phyloP scores from a whole-genome alignment of 2,113 vertebrate species.

The Galemys pyrenaicus region DNA sequence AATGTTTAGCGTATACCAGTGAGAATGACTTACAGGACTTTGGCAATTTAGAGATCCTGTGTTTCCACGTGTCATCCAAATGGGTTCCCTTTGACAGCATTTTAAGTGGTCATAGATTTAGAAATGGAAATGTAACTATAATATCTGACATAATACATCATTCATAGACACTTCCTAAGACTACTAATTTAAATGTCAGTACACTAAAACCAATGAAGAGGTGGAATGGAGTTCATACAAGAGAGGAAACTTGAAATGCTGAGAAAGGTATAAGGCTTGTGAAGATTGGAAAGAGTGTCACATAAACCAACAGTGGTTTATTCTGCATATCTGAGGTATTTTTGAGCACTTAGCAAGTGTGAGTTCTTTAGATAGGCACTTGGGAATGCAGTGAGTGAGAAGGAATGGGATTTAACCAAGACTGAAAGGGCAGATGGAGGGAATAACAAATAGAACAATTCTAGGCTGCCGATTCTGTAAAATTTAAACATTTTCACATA shows the following conservation, averaged over 20 bases:
- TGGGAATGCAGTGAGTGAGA: neutral
- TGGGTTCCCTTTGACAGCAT: neutral
- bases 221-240: neutral
- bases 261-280: neutral
- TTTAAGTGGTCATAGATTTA: neutral
- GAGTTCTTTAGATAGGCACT: neutral
- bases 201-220: neutral
- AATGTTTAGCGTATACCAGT: neutral
- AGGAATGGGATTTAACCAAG: neutral
- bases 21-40: neutral
- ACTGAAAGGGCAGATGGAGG: conserved; percentile 16
- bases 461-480: conserved; percentile 29
- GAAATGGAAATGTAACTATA: neutral
- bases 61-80: neutral
- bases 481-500: conserved; percentile 14
- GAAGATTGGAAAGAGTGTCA: neutral
- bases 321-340: neutral
- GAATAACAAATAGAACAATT: neutral
- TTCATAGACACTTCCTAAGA: conserved; percentile 40
- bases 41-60: neutral
- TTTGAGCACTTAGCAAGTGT: neutral
- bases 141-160: neutral
- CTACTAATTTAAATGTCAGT: neutral
- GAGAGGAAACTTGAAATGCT: neutral
- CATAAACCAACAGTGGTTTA: neutral